These are phyloP conservation scores for Pangasianodon gigas DNA, from an alignment of 2,113 vertebrate genomes.

Conservation along the genomic window DNA sequence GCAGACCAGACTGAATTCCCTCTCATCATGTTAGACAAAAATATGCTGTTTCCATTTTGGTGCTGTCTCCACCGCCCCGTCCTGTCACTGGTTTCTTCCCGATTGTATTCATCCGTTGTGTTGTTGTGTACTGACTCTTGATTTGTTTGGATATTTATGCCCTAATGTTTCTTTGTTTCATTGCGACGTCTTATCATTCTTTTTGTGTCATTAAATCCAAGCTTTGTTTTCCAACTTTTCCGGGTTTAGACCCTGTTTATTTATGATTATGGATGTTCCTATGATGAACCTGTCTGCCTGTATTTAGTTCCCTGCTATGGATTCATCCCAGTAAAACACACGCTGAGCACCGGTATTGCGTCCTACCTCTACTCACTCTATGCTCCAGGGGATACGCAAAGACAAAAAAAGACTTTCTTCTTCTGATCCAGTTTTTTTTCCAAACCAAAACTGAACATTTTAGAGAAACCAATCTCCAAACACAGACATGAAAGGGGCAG, in stretches of 20 bases:
- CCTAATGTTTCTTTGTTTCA: neutral
- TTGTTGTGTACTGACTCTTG: neutral
- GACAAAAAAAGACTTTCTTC: neutral
- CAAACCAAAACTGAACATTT: neutral
- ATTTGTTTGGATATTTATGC: neutral
- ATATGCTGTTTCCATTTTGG: constrained; percentile 1
- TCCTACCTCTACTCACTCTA: too few species aligned
- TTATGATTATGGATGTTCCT: too few species aligned
- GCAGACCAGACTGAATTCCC: neutral
- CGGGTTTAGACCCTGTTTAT: neutral
- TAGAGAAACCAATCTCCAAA: neutral
- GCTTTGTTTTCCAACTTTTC: neutral
- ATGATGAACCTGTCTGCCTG: neutral
- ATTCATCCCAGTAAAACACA: too few species aligned
- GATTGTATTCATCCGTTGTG: neutral
- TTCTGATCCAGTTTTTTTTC: neutral
- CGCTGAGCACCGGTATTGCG: too few species aligned
- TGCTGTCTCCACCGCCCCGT: neutral
- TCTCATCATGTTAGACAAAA: constrained; percentile 7
- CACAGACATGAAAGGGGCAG: constrained; percentile 12
- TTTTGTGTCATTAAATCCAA: neutral
- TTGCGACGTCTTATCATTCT: too few species aligned
- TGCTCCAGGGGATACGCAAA: too few species aligned
- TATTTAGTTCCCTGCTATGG: too few species aligned
- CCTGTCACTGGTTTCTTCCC: neutral